Base-by-base conservation (phyloP, 2,113 vertebrate genomes). In the Entosphenus tridentatus region DNA sequence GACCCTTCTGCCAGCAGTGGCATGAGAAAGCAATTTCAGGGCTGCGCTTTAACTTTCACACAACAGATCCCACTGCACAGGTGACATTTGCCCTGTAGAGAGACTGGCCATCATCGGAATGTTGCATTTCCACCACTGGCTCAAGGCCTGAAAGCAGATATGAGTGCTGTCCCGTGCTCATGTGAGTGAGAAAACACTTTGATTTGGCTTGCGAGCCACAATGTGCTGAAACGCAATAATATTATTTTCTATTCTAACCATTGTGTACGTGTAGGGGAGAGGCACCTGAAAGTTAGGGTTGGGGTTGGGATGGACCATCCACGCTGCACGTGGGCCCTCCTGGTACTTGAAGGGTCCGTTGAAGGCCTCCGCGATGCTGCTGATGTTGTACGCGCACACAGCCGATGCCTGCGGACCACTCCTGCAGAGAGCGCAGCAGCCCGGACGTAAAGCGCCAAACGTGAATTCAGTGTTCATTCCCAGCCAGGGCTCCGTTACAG, bases 271-370 rank as follows among this genome's bases (percentile, higher is more conserved):
- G 39, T 39, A 7, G 39, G 39, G n/a, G n/a, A 8, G 12, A 11
- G 17, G 78, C 83, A 96, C 91, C 89, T 96, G 87, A 78, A 96
- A 97, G 80, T 90, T 85, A 14, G 89, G 91, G 77, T 89, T 97
- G 72, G 89, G 92, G 78, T 97, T 96, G 56, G 90, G 83, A 76
- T 89, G 93, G 0, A 91, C 89, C 76, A 95, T 83, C 91, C 91
- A 97, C 67, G 89, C 87, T 0, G 91, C 91, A 57, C 89, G 84
- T 0, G 89, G 93, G 76, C 91, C 96, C 77, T 97, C 92, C 79
- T 97, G 91, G 76, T 85, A 93, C 79, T 95, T 95, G 80, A 97
- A 97, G 70, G 89, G 89, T 68, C 92, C 92, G 1, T 80, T 84
- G 79, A 97, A 97, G 71, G 85, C 82, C 74, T 91, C 91, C 2